Evolutionary conservation across 2,888 invertebrate genomes (phyloP).

Genomic region (Drosophila percnosoma): DNA sequence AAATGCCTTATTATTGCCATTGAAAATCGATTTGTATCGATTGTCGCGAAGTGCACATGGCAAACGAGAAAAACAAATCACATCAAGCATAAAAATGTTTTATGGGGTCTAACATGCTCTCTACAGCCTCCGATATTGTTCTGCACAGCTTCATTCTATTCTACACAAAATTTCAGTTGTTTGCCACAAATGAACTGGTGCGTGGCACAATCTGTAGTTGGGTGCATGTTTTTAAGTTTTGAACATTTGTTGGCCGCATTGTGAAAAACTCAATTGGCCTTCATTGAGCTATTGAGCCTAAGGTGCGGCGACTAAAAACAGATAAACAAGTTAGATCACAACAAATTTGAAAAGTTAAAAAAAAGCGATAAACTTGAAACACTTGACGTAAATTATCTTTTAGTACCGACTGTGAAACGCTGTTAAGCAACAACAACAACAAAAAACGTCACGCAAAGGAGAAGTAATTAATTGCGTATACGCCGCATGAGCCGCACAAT

Average conservation of each 20-base stretch:
- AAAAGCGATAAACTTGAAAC: constrained; percentile 6
- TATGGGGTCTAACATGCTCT: not conserved
- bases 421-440: not conserved
- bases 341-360: not conserved
- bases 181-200: constrained; percentile 32
- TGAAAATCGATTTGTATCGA: not conserved
- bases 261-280: constrained; percentile 8
- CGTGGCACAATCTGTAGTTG: constrained; percentile 27
- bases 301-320: constrained; percentile 18
- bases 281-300: constrained; percentile 4
- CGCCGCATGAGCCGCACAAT: constrained; percentile 52
- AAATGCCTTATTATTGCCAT: not conserved
- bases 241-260: constrained; percentile 1
- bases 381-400: constrained; percentile 13
- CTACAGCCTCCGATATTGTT: not conserved
- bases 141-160: not conserved
- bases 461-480: constrained; percentile 45
- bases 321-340: not conserved
- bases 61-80: not conserved
- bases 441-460: constrained; percentile 27
- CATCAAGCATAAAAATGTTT: not conserved
- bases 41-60: no score
- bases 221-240: constrained; percentile 5
- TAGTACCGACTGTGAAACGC: not conserved
- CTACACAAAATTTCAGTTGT: not conserved